phyloP scores from a whole-genome alignment of 1,140 invertebrate species.

The Hyles vespertilio region DNA sequence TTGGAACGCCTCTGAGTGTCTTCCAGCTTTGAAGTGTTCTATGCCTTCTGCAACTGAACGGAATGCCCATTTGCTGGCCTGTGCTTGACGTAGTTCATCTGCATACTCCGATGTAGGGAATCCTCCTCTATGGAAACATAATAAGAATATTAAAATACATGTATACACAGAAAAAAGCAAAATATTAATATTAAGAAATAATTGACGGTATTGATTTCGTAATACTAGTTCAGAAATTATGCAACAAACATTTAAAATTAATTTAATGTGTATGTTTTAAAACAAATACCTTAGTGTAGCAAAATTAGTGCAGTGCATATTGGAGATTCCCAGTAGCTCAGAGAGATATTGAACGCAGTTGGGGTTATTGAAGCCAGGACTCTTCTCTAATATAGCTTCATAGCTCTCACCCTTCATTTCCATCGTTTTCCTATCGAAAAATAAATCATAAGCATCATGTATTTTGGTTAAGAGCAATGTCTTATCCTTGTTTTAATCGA shows the following conservation, averaged over 20 bases:
- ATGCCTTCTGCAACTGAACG: slow-evolving; percentile 95
- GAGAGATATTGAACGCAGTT: slow-evolving; percentile 89
- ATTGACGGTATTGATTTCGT: neutral
- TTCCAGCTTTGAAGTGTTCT: slow-evolving; percentile 93
- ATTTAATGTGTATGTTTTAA: slow-evolving; percentile 5
- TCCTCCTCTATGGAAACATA: slow-evolving; percentile 77
- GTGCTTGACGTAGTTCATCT: slow-evolving; percentile 87
- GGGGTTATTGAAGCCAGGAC: slow-evolving; percentile 92
- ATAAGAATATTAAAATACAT: slow-evolving; percentile 22
- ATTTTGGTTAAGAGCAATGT: neutral
- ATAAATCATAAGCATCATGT: slow-evolving; percentile 25
- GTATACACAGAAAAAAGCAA: slow-evolving; percentile 11
- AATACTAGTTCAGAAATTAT: neutral
- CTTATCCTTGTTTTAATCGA: slow-evolving; percentile 2
- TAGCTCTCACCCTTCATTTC: slow-evolving; percentile 88
- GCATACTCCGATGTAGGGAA: slow-evolving; percentile 89
- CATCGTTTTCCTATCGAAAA: slow-evolving; percentile 83
- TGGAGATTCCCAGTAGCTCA: slow-evolving; percentile 82
- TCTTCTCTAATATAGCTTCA: slow-evolving; percentile 89
- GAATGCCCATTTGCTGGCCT: slow-evolving; percentile 95
- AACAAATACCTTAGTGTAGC: slow-evolving; percentile 81
- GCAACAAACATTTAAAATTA: neutral
- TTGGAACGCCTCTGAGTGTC: slow-evolving; percentile 95
- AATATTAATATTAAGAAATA: slow-evolving; percentile 17
- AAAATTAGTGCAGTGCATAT: slow-evolving; percentile 85